These are phyloP conservation scores for Eumeta japonica DNA, from an alignment of 1,140 invertebrate species.

Conservation along the genomic window DNA sequence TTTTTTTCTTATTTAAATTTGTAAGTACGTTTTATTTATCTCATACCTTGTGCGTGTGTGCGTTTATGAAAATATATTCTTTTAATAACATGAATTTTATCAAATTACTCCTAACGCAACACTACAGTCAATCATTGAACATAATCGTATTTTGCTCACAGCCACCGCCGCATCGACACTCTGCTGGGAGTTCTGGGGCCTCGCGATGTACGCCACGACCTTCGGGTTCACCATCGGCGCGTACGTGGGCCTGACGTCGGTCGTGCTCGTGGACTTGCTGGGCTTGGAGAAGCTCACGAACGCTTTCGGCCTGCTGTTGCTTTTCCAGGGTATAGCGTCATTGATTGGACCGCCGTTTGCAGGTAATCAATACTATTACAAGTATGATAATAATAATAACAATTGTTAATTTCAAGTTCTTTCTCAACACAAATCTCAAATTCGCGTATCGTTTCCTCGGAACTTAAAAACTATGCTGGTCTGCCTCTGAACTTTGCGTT, in stretches of 20 bases:
- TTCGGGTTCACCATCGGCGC: constrained; percentile 90
- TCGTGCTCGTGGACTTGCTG: constrained; percentile 83
- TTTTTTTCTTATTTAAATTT: no score
- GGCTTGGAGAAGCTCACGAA: constrained; percentile 87
- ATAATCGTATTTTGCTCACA: no score
- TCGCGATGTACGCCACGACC: constrained; percentile 75
- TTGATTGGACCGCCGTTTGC: constrained; percentile 85
- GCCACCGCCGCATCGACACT: constrained; percentile 77
- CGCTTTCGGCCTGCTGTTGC: constrained; percentile 85
- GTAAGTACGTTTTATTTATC: no score
- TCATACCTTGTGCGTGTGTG: no score
- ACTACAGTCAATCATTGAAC: no score
- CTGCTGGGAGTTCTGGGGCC: constrained; percentile 66
- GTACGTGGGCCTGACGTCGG: constrained; percentile 90
- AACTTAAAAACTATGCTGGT: not conserved
- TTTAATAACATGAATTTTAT: no score
- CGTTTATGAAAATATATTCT: no score
- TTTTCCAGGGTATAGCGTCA: constrained; percentile 91
- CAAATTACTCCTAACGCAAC: no score
- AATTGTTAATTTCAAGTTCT: no score
- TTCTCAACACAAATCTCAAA: no score
- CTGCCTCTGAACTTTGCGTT: not conserved
- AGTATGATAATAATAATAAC: not conserved
- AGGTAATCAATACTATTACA: constrained; percentile 62
- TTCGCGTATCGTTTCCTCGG: not conserved